Percentiles rank a stretch among this genome's conserved stretches.
These are phyloP conservation scores for Atopsyche davidsoni DNA, from an alignment of 1,140 invertebrate species.

Conservation along the genomic window DNA sequence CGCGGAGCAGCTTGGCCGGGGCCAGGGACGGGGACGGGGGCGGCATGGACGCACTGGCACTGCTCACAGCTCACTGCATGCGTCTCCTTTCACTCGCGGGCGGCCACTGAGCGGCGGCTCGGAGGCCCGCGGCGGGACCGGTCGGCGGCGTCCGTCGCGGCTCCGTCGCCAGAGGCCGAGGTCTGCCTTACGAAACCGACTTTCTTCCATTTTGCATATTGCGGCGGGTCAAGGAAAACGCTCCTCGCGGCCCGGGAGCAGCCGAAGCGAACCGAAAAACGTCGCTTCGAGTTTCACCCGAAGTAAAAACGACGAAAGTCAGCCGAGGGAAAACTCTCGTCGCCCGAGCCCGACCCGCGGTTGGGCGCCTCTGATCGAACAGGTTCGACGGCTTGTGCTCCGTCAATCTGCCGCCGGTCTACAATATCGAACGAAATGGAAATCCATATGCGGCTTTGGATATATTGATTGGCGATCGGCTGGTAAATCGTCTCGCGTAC, in stretches of 20 bases:
- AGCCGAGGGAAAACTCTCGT: neutral
- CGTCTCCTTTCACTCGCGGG: slow-evolving; percentile 25
- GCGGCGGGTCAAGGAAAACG: slow-evolving; percentile 27
- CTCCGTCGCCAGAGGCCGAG: too few relatives aligned
- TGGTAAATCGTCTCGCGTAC: too few relatives aligned
- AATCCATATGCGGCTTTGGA: too few relatives aligned
- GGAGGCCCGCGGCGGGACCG: neutral
- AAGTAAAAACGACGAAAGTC: neutral
- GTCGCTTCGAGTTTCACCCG: too few relatives aligned
- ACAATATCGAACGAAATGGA: too few relatives aligned
- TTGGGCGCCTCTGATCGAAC: neutral
- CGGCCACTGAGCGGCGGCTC: slow-evolving; percentile 16
- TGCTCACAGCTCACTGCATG: too few relatives aligned
- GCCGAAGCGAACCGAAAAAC: neutral
- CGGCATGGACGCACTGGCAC: slow-evolving; percentile 7
- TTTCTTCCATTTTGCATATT: slow-evolving; percentile 28
- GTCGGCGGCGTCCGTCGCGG: neutral
- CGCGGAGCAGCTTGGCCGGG: slow-evolving; percentile 6
- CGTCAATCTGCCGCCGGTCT: too few relatives aligned
- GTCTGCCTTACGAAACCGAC: too few relatives aligned
- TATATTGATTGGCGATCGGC: too few relatives aligned
- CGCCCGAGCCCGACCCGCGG: neutral
- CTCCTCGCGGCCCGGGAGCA: neutral
- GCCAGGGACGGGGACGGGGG: too few relatives aligned
- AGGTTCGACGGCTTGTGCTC: neutral